Evolutionary conservation across 2,113 vertebrate genomes (phyloP).

Genomic region (Castor canadensis): DNA sequence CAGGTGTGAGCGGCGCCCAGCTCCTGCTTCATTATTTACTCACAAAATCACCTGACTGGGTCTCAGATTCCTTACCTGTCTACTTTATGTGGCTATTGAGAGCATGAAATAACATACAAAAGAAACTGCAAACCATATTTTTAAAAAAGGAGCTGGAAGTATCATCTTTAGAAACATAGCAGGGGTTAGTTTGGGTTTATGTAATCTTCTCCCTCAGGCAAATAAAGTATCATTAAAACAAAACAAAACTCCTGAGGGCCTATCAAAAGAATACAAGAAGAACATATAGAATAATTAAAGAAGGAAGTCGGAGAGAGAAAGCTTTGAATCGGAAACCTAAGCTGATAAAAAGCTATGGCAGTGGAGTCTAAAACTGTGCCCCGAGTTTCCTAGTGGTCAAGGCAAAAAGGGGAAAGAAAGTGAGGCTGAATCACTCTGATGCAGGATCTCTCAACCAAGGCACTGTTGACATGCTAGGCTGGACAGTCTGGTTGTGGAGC

Average conservation of each 20-base stretch:
- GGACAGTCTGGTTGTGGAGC: background rate
- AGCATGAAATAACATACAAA: background rate
- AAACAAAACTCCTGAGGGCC: background rate
- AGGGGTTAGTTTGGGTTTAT: background rate
- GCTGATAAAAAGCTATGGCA: background rate
- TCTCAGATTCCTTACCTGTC: background rate
- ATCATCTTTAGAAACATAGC: background rate
- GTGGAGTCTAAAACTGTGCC: background rate
- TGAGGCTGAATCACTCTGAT: background rate
- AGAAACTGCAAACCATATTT: background rate
- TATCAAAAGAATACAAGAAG: background rate
- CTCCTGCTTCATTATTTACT: background rate
- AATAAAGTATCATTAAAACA: background rate
- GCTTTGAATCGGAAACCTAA: background rate
- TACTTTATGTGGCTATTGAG: background rate
- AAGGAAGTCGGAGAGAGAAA: background rate
- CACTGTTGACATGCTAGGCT: background rate
- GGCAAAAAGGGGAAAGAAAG: background rate
- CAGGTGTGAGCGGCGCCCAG: too few species aligned
- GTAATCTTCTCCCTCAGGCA: background rate
- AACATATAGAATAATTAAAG: background rate
- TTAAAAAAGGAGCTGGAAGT: background rate
- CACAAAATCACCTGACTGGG: background rate
- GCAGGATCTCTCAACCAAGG: background rate
- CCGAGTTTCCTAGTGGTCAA: conserved; percentile 24